These are phyloP conservation scores for Hemicentrotus pulcherrimus DNA, from an alignment of 35 echinoderm and acorn worm species.

Conservation along the genomic window DNA sequence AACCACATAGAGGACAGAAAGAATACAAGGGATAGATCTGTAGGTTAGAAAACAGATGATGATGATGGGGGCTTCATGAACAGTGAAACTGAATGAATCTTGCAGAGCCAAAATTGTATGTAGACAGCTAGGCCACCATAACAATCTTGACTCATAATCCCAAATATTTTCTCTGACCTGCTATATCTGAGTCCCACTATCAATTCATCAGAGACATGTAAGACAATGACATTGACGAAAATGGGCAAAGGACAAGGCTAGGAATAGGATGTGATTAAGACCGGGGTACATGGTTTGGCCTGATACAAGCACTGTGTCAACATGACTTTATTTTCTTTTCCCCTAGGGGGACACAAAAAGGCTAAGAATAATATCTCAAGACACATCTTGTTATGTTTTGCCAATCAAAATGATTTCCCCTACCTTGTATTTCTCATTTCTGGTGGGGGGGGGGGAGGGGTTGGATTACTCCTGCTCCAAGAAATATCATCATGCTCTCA, in stretches of 20 bases:
- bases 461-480: background rate
- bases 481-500: background rate
- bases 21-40: too few species aligned
- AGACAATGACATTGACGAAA: background rate
- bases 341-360: slow-evolving; percentile 9
- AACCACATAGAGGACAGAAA: too few species aligned
- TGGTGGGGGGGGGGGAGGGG: background rate
- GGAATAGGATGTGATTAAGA: background rate
- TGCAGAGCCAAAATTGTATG: too few species aligned
- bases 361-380: slow-evolving; percentile 28
- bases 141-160: too few species aligned
- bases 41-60: too few species aligned
- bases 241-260: background rate
- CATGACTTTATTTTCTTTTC: background rate
- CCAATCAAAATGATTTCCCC: slow-evolving; percentile 32
- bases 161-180: too few species aligned
- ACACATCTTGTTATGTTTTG: slow-evolving; percentile 42
- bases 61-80: too few species aligned
- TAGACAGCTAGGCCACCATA: too few species aligned
- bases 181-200: too few species aligned
- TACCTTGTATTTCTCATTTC: background rate
- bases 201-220: too few species aligned
- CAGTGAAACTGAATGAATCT: too few species aligned
- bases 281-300: background rate
- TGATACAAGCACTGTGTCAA: slow-evolving; percentile 11